These are phyloP conservation scores for Entosphenus tridentatus DNA, from an alignment of 2,113 vertebrate genomes.

Conservation along the genomic window DNA sequence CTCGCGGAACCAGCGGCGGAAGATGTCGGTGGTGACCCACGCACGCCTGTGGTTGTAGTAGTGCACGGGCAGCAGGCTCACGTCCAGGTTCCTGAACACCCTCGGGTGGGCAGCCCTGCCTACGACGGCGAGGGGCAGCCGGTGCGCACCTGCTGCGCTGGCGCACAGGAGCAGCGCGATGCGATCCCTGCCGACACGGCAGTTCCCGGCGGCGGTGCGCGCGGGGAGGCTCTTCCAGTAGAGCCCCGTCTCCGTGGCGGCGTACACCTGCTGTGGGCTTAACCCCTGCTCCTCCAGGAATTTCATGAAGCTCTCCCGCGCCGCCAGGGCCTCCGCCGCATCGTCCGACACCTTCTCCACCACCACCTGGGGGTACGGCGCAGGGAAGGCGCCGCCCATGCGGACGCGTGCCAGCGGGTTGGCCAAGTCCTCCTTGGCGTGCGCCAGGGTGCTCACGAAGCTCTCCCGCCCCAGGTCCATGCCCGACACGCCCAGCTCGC, in stretches of 20 bases:
- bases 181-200: neutral
- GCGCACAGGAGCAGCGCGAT: neutral
- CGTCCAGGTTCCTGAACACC: neutral
- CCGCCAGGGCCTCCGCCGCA: neutral
- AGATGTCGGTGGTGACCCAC: constrained; percentile 4
- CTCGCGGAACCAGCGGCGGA: constrained; percentile 1
- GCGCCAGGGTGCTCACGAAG: too few species aligned
- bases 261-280: constrained; percentile 5
- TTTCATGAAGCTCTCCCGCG: neutral
- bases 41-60: constrained; percentile 4
- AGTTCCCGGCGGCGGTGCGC: neutral
- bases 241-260: constrained; percentile 1
- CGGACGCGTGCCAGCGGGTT: too few species aligned
- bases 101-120: neutral
- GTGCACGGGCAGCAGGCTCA: neutral
- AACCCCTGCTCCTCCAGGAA: neutral
- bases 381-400: too few species aligned
- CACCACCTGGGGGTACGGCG: too few species aligned
- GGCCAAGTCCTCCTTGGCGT: too few species aligned
- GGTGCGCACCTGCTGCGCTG: neutral
- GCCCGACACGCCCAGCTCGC: constrained; percentile 1
- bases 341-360: neutral
- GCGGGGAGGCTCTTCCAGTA: neutral
- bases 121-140: neutral
- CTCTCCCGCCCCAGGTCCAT: too few species aligned